A percentile compares a stretch with the other conserved stretches of the same genome.
Evolutionary conservation across 2,888 invertebrate species (phyloP).

Genomic region (Eudasyphora cyanicolor): DNA sequence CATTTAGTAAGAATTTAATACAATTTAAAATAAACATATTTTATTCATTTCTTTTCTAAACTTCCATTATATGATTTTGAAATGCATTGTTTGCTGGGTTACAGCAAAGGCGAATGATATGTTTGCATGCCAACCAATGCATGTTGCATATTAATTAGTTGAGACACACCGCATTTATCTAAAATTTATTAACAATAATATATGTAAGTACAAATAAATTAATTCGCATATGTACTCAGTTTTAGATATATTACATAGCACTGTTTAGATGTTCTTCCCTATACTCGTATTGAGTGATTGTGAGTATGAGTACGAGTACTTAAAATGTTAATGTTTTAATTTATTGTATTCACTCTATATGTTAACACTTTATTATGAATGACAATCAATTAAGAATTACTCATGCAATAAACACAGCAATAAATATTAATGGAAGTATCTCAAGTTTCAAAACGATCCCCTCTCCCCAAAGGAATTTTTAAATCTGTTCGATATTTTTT

Average conservation of each 20-base stretch:
- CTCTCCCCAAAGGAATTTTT: neutral
- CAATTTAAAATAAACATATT: too few species aligned
- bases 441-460: neutral
- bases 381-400: conserved; percentile 3
- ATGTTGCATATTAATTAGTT: conserved; percentile 51
- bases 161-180: neutral
- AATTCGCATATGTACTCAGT: too few species aligned
- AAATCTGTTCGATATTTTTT: neutral
- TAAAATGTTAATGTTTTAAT: neutral
- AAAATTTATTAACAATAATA: neutral
- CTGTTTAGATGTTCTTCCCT: too few species aligned
- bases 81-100: conserved; percentile 2
- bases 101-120: neutral
- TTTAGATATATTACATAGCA: too few species aligned
- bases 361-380: conserved; percentile 6
- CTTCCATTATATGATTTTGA: too few species aligned
- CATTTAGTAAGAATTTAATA: too few species aligned
- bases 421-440: neutral
- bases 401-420: conserved; percentile 13
- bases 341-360: neutral
- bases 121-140: conserved; percentile 17
- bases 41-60: too few species aligned
- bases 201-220: neutral
- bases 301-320: too few species aligned
- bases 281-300: too few species aligned